These are phyloP conservation scores for Dasypogon diadema DNA, from an alignment of 2,888 invertebrate species.

Conservation along the genomic window DNA sequence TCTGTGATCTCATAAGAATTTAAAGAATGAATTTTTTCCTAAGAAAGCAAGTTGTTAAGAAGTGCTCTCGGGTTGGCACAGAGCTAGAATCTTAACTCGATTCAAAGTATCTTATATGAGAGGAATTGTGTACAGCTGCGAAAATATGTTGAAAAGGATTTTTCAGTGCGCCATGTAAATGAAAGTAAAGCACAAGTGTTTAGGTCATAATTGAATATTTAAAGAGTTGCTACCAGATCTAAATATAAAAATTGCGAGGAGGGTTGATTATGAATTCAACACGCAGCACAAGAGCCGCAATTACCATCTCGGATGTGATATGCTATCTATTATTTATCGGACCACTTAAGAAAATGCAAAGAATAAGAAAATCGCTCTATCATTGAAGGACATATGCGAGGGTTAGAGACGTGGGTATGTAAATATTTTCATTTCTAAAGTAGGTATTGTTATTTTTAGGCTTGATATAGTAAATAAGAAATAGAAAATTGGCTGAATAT, in stretches of 20 bases:
- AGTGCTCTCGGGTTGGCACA: not conserved
- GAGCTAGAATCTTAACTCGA: constrained; percentile 28
- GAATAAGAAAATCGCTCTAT: not conserved
- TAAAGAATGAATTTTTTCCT: constrained; percentile 33
- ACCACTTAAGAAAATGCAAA: not conserved
- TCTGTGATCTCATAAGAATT: constrained; percentile 46
- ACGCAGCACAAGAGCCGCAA: not conserved
- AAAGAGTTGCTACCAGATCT: constrained; percentile 25
- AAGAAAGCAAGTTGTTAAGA: constrained; percentile 44
- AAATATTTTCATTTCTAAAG: no score
- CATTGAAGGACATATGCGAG: no score
- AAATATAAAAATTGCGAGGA: constrained; percentile 23
- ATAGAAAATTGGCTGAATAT: no score
- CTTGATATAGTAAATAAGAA: no score
- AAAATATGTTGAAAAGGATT: constrained; percentile 2
- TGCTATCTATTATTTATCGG: not conserved
- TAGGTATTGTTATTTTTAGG: no score
- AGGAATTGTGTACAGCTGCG: constrained; percentile 12
- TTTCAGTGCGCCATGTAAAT: constrained; percentile 12
- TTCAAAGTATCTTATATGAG: constrained; percentile 26
- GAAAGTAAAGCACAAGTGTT: constrained; percentile 44
- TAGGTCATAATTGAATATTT: constrained; percentile 50
- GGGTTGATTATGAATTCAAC: constrained; percentile 29
- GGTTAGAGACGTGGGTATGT: no score
- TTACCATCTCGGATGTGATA: not conserved